A percentile compares a stretch with the other conserved stretches of the same genome.
Evolutionary conservation across 2,888 invertebrate genomes (phyloP).

Genomic region (Ptychoptera contaminata): DNA sequence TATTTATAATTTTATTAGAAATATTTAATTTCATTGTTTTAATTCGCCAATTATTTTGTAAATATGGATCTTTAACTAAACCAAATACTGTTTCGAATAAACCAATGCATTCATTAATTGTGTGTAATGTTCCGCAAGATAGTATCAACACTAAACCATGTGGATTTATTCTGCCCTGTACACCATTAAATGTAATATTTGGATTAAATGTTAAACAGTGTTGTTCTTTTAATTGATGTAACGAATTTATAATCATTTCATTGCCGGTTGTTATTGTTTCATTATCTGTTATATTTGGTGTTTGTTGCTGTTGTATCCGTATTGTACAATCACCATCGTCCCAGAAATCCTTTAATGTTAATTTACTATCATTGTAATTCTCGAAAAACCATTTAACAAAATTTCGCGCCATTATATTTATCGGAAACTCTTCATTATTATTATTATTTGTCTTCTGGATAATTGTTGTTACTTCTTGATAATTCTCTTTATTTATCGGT

Average conservation of each 20-base stretch:
- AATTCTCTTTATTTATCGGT: neutral
- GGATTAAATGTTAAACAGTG: constrained; percentile 42
- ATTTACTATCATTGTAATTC: constrained; percentile 24
- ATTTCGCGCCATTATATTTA: constrained; percentile 34
- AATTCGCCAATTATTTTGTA: constrained; percentile 51
- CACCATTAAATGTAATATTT: constrained; percentile 38
- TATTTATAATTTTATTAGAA: constrained; percentile 17
- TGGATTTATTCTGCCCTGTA: constrained; percentile 38
- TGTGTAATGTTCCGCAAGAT: constrained; percentile 47
- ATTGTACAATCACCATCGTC: constrained; percentile 24
- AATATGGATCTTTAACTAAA: constrained; percentile 42
- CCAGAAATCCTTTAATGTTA: constrained; percentile 39
- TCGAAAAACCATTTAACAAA: constrained; percentile 43
- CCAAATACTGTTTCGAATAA: constrained; percentile 50
- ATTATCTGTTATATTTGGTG: constrained; percentile 15
- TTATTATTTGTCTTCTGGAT: no score
- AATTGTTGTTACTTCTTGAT: neutral
- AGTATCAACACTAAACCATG: constrained; percentile 45
- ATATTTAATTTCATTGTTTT: constrained; percentile 38
- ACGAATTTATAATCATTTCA: constrained; percentile 20
- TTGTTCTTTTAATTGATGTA: constrained; percentile 27
- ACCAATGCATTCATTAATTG: constrained; percentile 35
- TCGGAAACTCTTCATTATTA: constrained; percentile 16
- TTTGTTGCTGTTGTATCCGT: constrained; percentile 16
- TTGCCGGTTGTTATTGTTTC: constrained; percentile 16